Base-by-base conservation (phyloP, 2,113 vertebrate species). In the Solea solea region DNA sequence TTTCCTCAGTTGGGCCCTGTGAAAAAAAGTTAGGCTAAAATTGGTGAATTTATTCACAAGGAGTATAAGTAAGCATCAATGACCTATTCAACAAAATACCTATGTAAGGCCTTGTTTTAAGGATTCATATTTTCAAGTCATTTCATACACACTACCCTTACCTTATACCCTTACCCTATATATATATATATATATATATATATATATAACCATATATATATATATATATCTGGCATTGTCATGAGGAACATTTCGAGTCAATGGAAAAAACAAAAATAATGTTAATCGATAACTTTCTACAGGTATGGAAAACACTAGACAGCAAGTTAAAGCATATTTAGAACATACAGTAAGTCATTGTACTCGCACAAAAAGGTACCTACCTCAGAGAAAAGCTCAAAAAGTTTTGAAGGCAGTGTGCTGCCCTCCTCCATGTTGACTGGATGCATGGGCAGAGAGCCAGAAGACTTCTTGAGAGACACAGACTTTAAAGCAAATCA, bases 381-480 rank as follows among this genome's bases (percentile, higher is more conserved):
- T 27, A 93, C 93, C 82, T 92, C 87, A 8, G 71, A 83, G 62
- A 74, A 93, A 55, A 92, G 73, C 10, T 91, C 16, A 15, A 86
- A 9, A 54, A 93, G 81, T 21, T 81, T 51, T 52, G 83, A 44
- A 1, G 92, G 90, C 10, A 94, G 78, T 54, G 60, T 63, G 75
- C 45, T 65, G 46, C 74, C 75, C 5, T 89, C 87, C 7, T 86
- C 88, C 82, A 83, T 49, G 76, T 92, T 92, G 15, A 91, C 2
- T 52, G 90, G 66, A 4, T 76, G 39, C 86, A 93, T 83, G 5
- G 56, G 60, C 51, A 92, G 69, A 55, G 89, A 89, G 1, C 92
- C 91, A 13, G 69, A 2, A 1, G 83, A 55, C 42, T 88, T 91
- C 60, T 75, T 83, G 1, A 0, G 1, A 6, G 1, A 6, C 8